Conservation (phyloP, 2,888 invertebrate species). For the Lithophane ornitopus region DNA sequence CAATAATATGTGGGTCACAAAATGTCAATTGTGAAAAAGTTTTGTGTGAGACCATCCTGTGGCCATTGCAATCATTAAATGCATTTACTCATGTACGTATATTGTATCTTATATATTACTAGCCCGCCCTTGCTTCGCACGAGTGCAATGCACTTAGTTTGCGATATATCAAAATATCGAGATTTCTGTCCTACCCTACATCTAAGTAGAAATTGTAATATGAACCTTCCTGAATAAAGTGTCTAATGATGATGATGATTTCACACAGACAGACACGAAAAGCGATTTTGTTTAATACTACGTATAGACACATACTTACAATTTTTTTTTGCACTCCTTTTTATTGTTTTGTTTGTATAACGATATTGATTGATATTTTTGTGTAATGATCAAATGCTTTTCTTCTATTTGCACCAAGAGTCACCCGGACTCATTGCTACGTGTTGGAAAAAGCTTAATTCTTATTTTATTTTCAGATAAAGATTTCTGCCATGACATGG, state of each 20-base stretch:
- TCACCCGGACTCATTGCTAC: background rate
- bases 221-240: background rate
- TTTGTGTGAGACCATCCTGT: constrained; percentile 71
- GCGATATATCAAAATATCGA: background rate
- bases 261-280: background rate
- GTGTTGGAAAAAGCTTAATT: background rate
- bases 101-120: background rate
- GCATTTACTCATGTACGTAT: constrained; percentile 74
- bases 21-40: constrained; percentile 43
- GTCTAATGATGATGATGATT: background rate
- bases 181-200: background rate
- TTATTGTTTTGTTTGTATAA: background rate
- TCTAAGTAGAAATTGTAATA: background rate
- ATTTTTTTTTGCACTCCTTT: background rate
- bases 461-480: constrained; percentile 68
- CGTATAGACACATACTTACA: background rate
- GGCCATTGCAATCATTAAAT: constrained; percentile 77
- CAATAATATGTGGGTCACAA: constrained; percentile 63
- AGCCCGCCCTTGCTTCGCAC: background rate
- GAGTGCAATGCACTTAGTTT: background rate
- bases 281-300: background rate
- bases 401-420: background rate
- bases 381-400: background rate
- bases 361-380: background rate
- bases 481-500: constrained; percentile 75